Evolutionary conservation across 2,797 vertebrate species (phyloP).

Genomic region (Micrastur ruficollis): DNA sequence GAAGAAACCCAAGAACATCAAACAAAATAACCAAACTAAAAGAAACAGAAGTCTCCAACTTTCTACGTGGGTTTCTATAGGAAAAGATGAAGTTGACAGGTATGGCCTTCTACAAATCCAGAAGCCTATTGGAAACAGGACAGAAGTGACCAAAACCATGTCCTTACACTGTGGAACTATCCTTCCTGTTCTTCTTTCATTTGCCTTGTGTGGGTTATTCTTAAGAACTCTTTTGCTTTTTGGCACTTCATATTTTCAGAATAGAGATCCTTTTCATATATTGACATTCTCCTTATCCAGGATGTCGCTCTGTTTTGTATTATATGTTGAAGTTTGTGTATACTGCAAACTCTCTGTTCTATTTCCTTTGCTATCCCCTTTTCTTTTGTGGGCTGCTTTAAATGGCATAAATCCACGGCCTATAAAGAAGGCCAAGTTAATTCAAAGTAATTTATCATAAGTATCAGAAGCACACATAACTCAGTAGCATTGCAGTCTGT

Average conservation of each 20-base stretch:
- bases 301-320: neutral
- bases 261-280: neutral
- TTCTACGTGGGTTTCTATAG: neutral
- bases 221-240: neutral
- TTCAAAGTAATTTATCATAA: neutral
- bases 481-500: neutral
- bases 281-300: neutral
- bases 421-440: neutral
- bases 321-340: neutral
- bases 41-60: neutral
- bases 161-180: neutral
- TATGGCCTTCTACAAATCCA: neutral
- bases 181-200: neutral
- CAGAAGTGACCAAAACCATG: neutral
- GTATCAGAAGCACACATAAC: neutral
- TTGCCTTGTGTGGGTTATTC: neutral
- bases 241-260: neutral
- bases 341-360: neutral
- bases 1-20: rapidly evolving
- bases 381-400: neutral
- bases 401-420: neutral
- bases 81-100: neutral
- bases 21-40: neutral
- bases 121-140: neutral
- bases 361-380: neutral